phyloP scores from a whole-genome alignment of 2,888 invertebrate species.

The Caenorhabditis japonica region DNA sequence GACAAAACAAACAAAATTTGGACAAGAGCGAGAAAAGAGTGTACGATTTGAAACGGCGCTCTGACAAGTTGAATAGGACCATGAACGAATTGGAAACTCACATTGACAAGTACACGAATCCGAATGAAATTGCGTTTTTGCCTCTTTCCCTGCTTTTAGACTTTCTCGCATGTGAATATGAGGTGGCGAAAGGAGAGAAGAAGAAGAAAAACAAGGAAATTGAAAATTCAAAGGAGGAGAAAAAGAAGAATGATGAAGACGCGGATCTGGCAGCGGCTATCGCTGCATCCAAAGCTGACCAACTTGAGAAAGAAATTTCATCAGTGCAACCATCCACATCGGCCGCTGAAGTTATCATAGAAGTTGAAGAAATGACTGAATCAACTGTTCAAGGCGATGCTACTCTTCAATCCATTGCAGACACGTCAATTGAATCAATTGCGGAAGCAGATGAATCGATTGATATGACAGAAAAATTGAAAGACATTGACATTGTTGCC shows the following conservation, averaged over 20 bases:
- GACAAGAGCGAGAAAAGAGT: conserved; percentile 53
- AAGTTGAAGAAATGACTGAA: neutral
- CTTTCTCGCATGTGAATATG: conserved; percentile 63
- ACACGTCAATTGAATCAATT: neutral
- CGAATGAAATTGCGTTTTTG: conserved; percentile 66
- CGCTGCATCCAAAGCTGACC: conserved; percentile 28
- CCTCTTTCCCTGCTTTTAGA: conserved; percentile 65
- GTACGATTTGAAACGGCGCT: conserved; percentile 55
- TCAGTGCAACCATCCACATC: neutral
- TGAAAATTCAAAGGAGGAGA: conserved; percentile 7
- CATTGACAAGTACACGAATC: conserved; percentile 46
- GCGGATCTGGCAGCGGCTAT: conserved; percentile 27
- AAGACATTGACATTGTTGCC: conserved; percentile 37
- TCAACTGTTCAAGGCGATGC: neutral
- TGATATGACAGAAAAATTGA: neutral
- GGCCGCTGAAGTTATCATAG: neutral
- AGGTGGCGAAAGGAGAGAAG: conserved; percentile 48
- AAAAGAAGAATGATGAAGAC: conserved; percentile 20
- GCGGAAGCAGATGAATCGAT: conserved; percentile 2
- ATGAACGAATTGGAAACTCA: conserved; percentile 40
- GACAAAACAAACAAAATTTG: conserved; percentile 53
- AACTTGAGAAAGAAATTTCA: neutral
- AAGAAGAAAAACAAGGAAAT: conserved; percentile 29
- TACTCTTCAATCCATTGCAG: neutral
- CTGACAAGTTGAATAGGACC: conserved; percentile 41